Evolutionary conservation across 2,113 vertebrate genomes (phyloP), one percentile per base, ranked within the genome.

Genomic region (Pomatorhinus ruficollis): DNA sequence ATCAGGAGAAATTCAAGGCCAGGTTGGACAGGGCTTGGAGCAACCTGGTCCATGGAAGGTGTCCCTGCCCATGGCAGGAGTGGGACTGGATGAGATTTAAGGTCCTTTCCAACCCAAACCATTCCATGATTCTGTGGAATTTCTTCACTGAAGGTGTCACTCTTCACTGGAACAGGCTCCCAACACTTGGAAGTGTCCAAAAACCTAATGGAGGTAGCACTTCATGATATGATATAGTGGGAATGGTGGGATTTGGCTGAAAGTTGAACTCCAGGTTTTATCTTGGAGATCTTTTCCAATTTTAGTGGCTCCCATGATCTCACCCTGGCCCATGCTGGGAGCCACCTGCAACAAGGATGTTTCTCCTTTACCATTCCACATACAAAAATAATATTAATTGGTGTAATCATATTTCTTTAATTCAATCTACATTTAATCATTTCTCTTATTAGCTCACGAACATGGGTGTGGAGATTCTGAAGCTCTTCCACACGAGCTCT

Each of bases 141-240:
- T 20, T 5, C 70, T 7, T 57, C 53, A 21, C 37, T 52, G 44
- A 9, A 37, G 24, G 21, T 13, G 35, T 18, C 4, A 19, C 35
- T 50, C 10, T 8, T 7, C 31, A 37, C 11, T 21, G 53, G 59
- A 22, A 37, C 45, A n/a, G 42, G 35, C 31, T 76, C 52, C 30
- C 60, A n/a, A 7, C 50, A 4, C 59, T 8, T 64, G 50, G 15
- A 24, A 49, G 30, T 10, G 24, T 24, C 15, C 20, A 20, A 11
- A 31, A 12, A 3, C 10, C 6, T 1, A 30, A 30, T 10, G 42
- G 35, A 65, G 3, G 10, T 24, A 63, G 42, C 42, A 30, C n/a
- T 31, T 35, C 52, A n/a, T 0, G 0, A 5, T 7, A 5, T 3
- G 54, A 15, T 35, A 57, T 15, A 16, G 19, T 5, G 72, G 71